These are phyloP conservation scores for Lathamus discolor DNA, from an alignment of 2,113 vertebrate genomes.

Conservation along the genomic window DNA sequence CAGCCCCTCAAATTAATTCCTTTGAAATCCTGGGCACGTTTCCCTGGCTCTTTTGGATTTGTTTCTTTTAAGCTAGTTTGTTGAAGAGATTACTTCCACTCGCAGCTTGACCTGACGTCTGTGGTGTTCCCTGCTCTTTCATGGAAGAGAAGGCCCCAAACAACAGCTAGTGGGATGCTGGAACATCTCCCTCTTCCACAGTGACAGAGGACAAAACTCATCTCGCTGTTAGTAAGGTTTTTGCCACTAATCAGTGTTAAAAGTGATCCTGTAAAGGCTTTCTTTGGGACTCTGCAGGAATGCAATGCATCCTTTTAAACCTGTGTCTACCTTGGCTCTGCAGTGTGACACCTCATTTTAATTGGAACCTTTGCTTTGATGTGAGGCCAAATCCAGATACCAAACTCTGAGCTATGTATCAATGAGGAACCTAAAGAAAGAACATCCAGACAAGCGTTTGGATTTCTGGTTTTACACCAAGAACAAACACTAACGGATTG, in stretches of 20 bases:
- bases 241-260: background rate
- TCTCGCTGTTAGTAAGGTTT: fast-evolving
- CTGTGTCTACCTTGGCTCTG: background rate
- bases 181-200: background rate
- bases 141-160: background rate
- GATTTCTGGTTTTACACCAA: background rate
- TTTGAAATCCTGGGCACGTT: fast-evolving
- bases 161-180: background rate
- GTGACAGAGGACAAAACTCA: background rate
- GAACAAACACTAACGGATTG: background rate
- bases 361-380: background rate
- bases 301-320: background rate
- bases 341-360: background rate
- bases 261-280: background rate
- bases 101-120: background rate
- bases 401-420: background rate
- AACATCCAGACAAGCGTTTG: background rate
- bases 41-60: background rate
- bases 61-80: background rate
- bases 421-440: background rate
- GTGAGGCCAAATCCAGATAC: background rate
- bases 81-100: background rate
- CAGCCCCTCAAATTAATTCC: background rate
- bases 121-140: background rate
- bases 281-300: background rate